phyloP scores from a whole-genome alignment of 1,140 invertebrate genomes.

The Papilio xuthus region DNA sequence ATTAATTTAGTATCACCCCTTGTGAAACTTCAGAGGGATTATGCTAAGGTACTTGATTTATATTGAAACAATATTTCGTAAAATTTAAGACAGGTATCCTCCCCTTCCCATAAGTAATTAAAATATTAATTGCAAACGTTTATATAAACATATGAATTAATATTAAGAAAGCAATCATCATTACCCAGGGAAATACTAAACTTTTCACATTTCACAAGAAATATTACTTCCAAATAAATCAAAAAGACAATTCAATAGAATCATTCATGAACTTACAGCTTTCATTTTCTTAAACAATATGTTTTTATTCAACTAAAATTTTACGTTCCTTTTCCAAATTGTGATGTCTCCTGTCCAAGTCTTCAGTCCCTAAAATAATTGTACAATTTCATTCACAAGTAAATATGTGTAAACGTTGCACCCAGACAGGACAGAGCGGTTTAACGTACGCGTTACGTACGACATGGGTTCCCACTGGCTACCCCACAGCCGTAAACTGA shows the following conservation, averaged over 20 bases:
- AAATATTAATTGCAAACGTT: neutral
- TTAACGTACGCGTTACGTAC: neutral
- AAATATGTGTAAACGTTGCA: constrained; percentile 2
- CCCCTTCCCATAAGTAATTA: constrained; percentile 6
- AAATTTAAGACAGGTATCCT: constrained; percentile 17
- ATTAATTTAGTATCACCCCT: constrained; percentile 66
- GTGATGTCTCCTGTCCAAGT: neutral
- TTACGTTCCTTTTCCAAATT: neutral
- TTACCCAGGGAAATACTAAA: neutral
- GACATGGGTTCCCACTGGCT: neutral
- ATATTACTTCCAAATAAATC: too few species aligned
- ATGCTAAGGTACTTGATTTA: constrained; percentile 40
- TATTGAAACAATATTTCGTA: constrained; percentile 44
- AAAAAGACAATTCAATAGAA: too few species aligned
- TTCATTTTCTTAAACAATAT: too few species aligned
- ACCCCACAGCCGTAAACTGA: constrained; percentile 16
- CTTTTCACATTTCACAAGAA: too few species aligned
- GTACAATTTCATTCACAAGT: neutral
- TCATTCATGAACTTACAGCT: too few species aligned
- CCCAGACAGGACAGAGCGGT: neutral
- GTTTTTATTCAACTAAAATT: neutral
- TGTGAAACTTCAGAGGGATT: constrained; percentile 46
- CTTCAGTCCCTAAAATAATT: neutral
- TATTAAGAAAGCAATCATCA: neutral
- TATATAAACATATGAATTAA: neutral